Conservation (phyloP, 2,113 vertebrate genomes). For the Procavia capensis region DNA sequence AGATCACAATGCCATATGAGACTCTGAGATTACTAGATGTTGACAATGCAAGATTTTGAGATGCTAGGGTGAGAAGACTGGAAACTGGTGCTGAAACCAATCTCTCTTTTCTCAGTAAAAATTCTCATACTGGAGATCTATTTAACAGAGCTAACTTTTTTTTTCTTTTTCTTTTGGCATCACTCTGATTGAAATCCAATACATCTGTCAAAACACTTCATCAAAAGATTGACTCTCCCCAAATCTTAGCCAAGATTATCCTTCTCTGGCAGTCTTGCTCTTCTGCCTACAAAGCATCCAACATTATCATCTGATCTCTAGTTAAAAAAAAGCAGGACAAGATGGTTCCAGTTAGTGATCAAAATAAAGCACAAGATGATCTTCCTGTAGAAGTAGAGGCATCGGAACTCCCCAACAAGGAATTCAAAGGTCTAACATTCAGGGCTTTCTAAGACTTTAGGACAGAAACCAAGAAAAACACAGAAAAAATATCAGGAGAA, state of each 20-base stretch:
- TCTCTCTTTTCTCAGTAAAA: neutral
- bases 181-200: neutral
- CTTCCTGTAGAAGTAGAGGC: too few relatives aligned
- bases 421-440: too few relatives aligned
- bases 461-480: too few relatives aligned
- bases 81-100: neutral
- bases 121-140: neutral
- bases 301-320: neutral
- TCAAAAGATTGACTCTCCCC: neutral
- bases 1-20: accelerated
- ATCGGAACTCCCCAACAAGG: too few relatives aligned
- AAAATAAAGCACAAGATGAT: too few relatives aligned
- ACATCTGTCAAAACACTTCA: neutral
- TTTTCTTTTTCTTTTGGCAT: neutral
- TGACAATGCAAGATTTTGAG: neutral
- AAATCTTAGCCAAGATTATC: neutral
- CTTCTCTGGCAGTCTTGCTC: neutral
- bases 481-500: too few relatives aligned
- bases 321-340: neutral
- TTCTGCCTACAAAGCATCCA: neutral
- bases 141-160: neutral
- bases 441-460: too few relatives aligned
- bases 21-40: neutral
- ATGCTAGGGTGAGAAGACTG: neutral
- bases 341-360: too few relatives aligned